Base-by-base conservation (phyloP, 2,113 vertebrate genomes). In the Tyrannus savana region DNA sequence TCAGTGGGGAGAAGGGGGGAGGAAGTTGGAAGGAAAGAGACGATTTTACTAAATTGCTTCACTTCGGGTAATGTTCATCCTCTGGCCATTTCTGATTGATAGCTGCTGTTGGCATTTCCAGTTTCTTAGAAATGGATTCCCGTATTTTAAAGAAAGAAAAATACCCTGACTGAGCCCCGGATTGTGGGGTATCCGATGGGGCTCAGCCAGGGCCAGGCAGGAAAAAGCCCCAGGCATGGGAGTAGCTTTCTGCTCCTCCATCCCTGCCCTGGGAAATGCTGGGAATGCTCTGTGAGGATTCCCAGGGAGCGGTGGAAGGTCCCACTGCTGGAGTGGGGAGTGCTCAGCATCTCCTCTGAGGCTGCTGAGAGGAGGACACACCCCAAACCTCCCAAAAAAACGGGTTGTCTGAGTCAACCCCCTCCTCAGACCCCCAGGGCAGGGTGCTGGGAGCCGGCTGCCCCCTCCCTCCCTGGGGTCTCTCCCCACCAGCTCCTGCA, bases 31-130 rank as follows among this genome's bases (percentile, higher is more conserved):
- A 31, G 17, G 72, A 53, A 56, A 74, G 47, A 52, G 50, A 95
- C 52, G 74, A 80, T 96, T 97, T 96, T 92, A 95, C 94, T 96
- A 91, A 97, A 98, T 96, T 95, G 91, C 95, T 97, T 96, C 94
- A 81, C 96, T 97, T 97, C 88, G 91, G 96, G 84, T 96, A 93
- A 93, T 74, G 87, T 35, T 95, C 90, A 56, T 97, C 71, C 85
- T 88, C 88, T 74, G 84, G 56, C 66, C 35, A 7, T 84, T 59
- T 63, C 73, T 96, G 91, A 97, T 96, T 97, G 96, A 93, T 97
- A 93, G 86, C 89, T 77, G 76, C 62, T 56, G 84, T 39, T 91
- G 90, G 84, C 62, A 69, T 88, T 63, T 91, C 91, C 78, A 89
- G 71, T 80, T 67, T 93, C 93, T 93, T 77, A 89, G 80, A 96